Conservation (phyloP, 1,140 invertebrate species). For the Periplaneta americana region DNA sequence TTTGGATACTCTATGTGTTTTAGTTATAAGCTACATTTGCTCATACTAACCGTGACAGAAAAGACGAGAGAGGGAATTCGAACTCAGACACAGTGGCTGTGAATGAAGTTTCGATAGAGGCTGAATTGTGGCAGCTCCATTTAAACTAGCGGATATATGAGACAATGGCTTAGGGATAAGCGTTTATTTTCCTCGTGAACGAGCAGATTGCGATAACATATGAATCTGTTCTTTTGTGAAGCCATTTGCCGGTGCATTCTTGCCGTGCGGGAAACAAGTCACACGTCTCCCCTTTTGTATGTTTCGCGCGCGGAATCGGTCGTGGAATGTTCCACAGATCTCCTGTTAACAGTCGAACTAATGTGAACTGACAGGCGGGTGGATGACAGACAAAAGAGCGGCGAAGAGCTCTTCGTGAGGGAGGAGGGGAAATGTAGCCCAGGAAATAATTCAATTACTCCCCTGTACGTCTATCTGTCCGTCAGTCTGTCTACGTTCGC, state of each 20-base stretch:
- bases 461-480: background rate
- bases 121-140: background rate
- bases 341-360: constrained; percentile 4
- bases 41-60: too few species aligned
- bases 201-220: background rate
- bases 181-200: background rate
- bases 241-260: too few species aligned
- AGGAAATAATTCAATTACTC: background rate
- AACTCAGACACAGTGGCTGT: too few species aligned
- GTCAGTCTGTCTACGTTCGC: background rate
- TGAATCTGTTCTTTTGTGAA: background rate
- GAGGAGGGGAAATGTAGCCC: background rate
- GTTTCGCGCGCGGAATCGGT: background rate
- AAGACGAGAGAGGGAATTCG: too few species aligned
- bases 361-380: background rate
- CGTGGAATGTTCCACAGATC: background rate
- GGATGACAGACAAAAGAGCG: constrained; percentile 8
- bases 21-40: too few species aligned
- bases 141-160: background rate
- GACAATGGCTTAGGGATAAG: background rate
- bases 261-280: background rate
- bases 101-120: background rate
- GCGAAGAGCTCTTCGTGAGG: background rate
- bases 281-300: too few species aligned
- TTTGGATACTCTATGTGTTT: too few species aligned